phyloP scores from a whole-genome alignment of 2,888 invertebrate species.

The Leucophenga maculata region DNA sequence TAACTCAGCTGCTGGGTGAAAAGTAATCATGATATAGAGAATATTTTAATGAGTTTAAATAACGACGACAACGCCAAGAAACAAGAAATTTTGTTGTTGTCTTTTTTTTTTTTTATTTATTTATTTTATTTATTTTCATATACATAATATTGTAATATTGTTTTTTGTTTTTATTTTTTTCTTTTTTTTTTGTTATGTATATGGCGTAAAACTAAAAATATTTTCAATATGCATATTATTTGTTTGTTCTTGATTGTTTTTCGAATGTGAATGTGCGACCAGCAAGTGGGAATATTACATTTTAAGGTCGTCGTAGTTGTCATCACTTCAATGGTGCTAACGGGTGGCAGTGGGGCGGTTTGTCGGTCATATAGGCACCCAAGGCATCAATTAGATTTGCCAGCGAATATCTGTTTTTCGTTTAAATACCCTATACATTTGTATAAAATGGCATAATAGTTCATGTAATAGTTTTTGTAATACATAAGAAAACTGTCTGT shows the following conservation, averaged over 20 bases:
- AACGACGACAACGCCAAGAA: neutral
- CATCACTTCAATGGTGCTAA: neutral
- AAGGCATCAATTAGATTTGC: slow-evolving; percentile 18
- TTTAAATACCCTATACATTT: neutral
- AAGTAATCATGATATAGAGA: slow-evolving; percentile 11
- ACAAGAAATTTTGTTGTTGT: too few relatives aligned
- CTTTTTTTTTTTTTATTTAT: too few relatives aligned
- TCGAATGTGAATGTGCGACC: neutral
- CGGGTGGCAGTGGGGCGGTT: neutral
- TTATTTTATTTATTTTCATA: too few relatives aligned
- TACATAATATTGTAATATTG: too few relatives aligned
- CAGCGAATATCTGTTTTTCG: neutral
- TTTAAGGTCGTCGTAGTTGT: neutral
- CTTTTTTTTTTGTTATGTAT: neutral
- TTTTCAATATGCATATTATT: slow-evolving; percentile 13
- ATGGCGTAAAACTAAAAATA: slow-evolving; percentile 7
- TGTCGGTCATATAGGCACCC: neutral
- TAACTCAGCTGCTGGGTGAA: neutral
- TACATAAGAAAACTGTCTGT: too few relatives aligned
- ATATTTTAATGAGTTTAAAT: slow-evolving; percentile 10
- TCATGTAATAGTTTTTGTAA: too few relatives aligned
- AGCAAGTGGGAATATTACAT: slow-evolving; percentile 16
- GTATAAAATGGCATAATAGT: too few relatives aligned
- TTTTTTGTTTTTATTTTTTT: neutral
- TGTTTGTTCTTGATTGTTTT: slow-evolving; percentile 7